Evolutionary conservation across 2,797 vertebrate genomes (phyloP).

Genomic region (Otus scops): DNA sequence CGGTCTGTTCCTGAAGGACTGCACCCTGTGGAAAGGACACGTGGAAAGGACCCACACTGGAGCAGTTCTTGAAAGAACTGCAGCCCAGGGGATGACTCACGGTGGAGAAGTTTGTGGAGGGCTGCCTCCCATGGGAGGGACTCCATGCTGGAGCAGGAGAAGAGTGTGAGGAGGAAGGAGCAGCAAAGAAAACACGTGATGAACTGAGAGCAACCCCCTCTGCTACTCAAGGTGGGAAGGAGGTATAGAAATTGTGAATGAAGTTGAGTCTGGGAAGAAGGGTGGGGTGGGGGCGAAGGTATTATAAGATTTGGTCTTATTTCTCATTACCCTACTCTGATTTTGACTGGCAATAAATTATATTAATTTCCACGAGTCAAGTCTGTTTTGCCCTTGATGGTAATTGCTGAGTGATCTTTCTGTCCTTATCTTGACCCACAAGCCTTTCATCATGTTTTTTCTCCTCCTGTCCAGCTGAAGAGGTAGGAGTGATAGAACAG

Average conservation of each 20-base stretch:
- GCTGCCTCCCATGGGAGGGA: neutral
- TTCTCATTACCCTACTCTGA: neutral
- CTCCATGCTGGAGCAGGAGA: neutral
- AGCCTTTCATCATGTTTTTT: neutral
- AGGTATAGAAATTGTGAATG: neutral
- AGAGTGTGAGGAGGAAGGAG: neutral
- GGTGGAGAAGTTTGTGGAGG: neutral
- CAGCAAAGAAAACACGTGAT: neutral
- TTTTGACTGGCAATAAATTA: neutral
- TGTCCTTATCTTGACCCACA: neutral
- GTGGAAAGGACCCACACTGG: neutral
- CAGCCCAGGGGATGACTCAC: neutral
- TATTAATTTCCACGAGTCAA: neutral
- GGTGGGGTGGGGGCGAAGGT: rapidly evolving
- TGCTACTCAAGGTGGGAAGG: too few species aligned
- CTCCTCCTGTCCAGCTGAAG: neutral
- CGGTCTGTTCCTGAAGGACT: neutral
- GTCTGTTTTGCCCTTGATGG: neutral
- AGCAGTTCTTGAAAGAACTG: neutral
- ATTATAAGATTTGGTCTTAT: neutral
- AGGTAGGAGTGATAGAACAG: neutral
- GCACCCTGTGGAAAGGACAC: neutral
- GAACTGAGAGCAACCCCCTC: neutral
- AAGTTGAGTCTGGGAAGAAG: neutral
- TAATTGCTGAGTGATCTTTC: neutral